Evolutionary conservation across 2,113 vertebrate genomes (phyloP), one percentile per base, ranked within the genome.

Genomic region (Agelaius phoeniceus): DNA sequence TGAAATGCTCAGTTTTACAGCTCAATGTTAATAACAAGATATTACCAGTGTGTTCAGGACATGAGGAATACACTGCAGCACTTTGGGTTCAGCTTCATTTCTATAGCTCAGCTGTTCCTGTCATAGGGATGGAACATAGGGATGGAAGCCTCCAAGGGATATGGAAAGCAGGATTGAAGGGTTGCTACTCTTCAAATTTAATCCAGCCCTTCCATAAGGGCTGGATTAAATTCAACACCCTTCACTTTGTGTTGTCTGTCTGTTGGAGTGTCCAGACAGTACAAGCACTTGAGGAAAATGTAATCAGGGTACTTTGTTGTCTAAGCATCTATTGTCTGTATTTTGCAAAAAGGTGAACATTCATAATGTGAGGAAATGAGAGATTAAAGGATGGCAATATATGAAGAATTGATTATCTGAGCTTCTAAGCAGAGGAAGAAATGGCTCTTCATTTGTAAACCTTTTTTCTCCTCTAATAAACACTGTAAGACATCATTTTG

Each of bases 401-500:
- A 83, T 35, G 35, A 89, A 90, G 41, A 80, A 90, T 66, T 77
- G 35, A 55, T 65, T 66, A 58, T 31, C 10, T 52, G 78, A 89
- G 49, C 66, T 87, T 91, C 30, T 37, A 79, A 80, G 48, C 22
- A 15, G 75, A 82, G 31, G 18, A 20, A 89, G 80, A 94, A 37
- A 85, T 68, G 48, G 52, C n/a, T 78, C 17, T 86, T 83, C 48
- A 76, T 89, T 91, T 54, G 84, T 90, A 97, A 96, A 78, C 76
- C 49, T 31, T 67, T 77, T 73, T 67, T 44, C 85, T 39, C 57
- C 83, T 87, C 91, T 94, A 96, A 75, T 95, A 97, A 97, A 96
- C 67, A 93, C 90, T 65, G 48, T 90, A 96, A 97, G 96, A 95
- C 44, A 94, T 89, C 9, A 93, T 96, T 97, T 96, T 95, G 54